Evolutionary conservation across 2,113 vertebrate genomes (phyloP), one percentile per base, ranked within the genome.

Genomic region (Eira barbara): DNA sequence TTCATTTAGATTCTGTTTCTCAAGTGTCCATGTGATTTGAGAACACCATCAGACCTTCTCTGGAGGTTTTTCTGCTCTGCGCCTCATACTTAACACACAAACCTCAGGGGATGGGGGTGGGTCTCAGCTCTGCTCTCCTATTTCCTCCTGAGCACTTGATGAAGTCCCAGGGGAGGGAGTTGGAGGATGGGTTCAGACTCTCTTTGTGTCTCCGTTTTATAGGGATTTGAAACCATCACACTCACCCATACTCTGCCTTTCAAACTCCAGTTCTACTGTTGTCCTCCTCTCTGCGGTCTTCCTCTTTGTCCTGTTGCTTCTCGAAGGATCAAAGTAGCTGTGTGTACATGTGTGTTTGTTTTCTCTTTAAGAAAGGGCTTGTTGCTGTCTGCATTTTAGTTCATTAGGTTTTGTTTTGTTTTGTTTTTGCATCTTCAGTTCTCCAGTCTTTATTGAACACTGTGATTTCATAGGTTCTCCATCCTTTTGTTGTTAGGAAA

Each of bases 31-130:
- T 20, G 34, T 21, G 55, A 31, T 18, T 42, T 49, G 63, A 61
- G 79, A 29, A n/a, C 3, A 27, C 47, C 6, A 1, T 42, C 6
- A 3, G 69, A 21, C 47, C 45, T 52, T 36, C 39, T 59, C 42
- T 2, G 23, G 52, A 87, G 67, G 57, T 25, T 88, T 5, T 23
- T 12, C 34, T 4, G 0, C 55, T 12, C 55, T 29, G 36, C 12
- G 31, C 20, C 34, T 80, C 6, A 2, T 23, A n/a, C 15, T 55
- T 49, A 9, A 1, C 0, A 2, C 18, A 29, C 7, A 29, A 4
- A 4, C 42, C 12, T 25, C 18, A 17, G 49, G 14, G 13, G 20
- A 7, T n/a, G 4, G 34, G 42, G 20, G 36, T 42, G 20, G 34
- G 20, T 80, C 20, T 49, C 34, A 20, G 21, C 63, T n/a, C 14